phyloP scores from a whole-genome alignment of 2,113 vertebrate species.

The Pachycephala philippinensis region DNA sequence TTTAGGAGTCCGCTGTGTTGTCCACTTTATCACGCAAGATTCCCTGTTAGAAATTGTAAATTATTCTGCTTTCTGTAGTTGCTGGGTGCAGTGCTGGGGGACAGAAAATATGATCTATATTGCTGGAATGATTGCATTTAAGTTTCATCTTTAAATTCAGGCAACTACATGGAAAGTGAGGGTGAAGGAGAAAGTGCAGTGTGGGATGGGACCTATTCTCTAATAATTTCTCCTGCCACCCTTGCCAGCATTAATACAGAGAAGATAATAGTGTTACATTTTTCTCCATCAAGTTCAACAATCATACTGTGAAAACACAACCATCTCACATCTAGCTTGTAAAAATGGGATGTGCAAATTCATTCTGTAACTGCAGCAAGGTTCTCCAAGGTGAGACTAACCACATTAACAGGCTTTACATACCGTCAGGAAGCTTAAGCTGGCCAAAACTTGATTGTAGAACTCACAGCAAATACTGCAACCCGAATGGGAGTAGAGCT shows the following conservation, averaged over 20 bases:
- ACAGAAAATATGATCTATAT: background rate
- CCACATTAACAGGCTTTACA: background rate
- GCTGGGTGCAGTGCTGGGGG: background rate
- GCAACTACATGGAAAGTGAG: background rate
- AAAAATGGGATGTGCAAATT: background rate
- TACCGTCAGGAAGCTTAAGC: background rate
- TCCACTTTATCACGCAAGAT: background rate
- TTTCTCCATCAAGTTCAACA: background rate
- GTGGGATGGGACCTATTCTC: background rate
- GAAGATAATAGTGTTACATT: background rate
- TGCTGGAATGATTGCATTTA: background rate
- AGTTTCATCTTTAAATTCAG: background rate
- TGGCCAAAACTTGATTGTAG: background rate
- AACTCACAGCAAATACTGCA: background rate
- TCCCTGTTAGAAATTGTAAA: fast-evolving
- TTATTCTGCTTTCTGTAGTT: background rate
- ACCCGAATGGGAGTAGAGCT: background rate
- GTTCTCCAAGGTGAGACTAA: background rate
- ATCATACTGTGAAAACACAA: background rate
- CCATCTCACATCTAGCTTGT: background rate
- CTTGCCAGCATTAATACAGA: background rate
- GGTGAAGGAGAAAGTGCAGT: background rate
- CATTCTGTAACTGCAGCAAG: background rate
- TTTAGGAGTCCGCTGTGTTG: background rate
- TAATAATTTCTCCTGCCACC: background rate